A percentile compares a stretch with the other conserved stretches of the same genome.
These are phyloP conservation scores for Zonotrichia albicollis DNA, from an alignment of 2,797 vertebrate species.

Conservation along the genomic window DNA sequence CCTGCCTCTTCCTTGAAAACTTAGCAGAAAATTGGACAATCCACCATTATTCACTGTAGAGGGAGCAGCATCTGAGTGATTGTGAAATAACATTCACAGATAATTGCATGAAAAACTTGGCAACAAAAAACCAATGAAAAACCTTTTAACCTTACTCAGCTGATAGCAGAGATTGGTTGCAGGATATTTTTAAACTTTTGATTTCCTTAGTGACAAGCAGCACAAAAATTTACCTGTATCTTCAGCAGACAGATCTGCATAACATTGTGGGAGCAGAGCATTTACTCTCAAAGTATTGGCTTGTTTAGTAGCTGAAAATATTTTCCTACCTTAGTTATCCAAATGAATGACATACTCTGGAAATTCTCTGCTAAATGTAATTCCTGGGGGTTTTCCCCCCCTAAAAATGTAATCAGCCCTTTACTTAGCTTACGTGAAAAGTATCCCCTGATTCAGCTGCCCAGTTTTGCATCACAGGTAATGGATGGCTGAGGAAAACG, in stretches of 20 bases:
- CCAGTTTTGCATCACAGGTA: background rate
- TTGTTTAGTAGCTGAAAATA: background rate
- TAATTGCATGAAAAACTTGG: background rate
- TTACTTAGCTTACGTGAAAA: background rate
- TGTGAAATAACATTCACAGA: background rate
- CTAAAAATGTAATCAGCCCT: background rate
- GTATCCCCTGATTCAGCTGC: background rate
- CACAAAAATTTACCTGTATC: background rate
- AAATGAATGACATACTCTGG: background rate
- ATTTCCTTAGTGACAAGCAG: background rate
- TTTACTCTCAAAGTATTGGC: background rate
- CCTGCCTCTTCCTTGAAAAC: background rate
- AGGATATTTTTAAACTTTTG: background rate
- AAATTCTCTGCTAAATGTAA: background rate
- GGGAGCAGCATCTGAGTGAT: background rate
- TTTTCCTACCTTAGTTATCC: background rate
- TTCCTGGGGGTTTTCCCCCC: accelerated
- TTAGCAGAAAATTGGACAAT: background rate
- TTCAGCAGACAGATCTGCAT: background rate
- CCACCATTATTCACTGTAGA: background rate
- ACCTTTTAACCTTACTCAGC: background rate
- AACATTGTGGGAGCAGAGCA: background rate
- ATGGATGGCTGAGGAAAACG: background rate
- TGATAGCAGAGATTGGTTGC: background rate
- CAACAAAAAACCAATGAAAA: background rate